Conservation (phyloP, 1,140 invertebrate genomes). For the Brachionus rotundiformis region DNA sequence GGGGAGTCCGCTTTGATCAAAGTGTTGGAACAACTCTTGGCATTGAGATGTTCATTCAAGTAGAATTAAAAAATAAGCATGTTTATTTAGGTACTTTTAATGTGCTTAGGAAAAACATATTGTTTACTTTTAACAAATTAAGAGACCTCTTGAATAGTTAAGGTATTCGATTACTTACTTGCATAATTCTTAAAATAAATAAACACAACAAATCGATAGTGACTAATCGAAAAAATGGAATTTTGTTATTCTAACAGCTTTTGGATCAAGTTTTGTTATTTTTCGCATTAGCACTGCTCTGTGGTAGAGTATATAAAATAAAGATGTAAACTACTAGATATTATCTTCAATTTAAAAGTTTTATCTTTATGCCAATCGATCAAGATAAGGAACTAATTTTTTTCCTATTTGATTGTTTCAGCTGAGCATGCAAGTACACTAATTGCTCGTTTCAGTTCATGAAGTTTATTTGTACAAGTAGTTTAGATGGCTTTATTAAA, state of each 20-base stretch:
- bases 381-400: conserved; percentile 27
- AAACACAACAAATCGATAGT: conserved; percentile 37
- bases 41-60: neutral
- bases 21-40: neutral
- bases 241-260: conserved; percentile 49
- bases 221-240: conserved; percentile 46
- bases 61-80: neutral
- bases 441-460: neutral
- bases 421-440: neutral
- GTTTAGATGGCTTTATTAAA: conserved; percentile 26
- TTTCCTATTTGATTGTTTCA: neutral
- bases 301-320: neutral
- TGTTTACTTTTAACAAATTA: conserved; percentile 46
- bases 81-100: conserved; percentile 33
- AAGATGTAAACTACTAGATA: neutral
- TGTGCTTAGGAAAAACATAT: neutral
- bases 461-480: conserved; percentile 6
- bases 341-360: neutral
- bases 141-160: neutral
- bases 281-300: conserved; percentile 11
- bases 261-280: conserved; percentile 26
- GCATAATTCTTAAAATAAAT: conserved; percentile 30
- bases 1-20: neutral
- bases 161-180: conserved; percentile 43
- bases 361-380: conserved; percentile 8